phyloP scores from a whole-genome alignment of 2,888 invertebrate genomes.

The Agonopterix subpropinquella region DNA sequence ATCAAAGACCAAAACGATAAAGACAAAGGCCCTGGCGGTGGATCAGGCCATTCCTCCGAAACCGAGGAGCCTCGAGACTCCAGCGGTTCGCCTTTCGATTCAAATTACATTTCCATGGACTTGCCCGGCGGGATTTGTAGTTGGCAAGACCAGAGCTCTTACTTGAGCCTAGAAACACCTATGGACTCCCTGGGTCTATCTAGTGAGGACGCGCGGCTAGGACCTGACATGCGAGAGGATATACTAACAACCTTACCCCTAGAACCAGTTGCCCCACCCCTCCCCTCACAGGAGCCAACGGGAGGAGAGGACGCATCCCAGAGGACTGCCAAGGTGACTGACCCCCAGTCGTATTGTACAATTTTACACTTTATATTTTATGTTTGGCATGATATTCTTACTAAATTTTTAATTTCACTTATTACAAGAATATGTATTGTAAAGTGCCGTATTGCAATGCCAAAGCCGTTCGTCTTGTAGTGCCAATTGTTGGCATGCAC shows the following conservation, averaged over 20 bases:
- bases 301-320: slow-evolving; percentile 32
- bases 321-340: slow-evolving; percentile 70
- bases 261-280: slow-evolving; percentile 57
- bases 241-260: slow-evolving; percentile 66
- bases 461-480: slow-evolving; percentile 70
- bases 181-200: slow-evolving; percentile 30
- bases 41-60: slow-evolving; percentile 74
- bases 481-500: slow-evolving; percentile 57
- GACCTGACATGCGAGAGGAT: slow-evolving; percentile 56
- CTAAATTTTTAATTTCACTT: slow-evolving; percentile 66
- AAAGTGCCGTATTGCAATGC: slow-evolving; percentile 50
- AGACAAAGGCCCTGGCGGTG: slow-evolving; percentile 76
- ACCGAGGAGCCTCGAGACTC: slow-evolving; percentile 44
- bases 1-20: slow-evolving; percentile 72
- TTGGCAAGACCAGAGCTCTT: slow-evolving; percentile 89
- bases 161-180: slow-evolving; percentile 78
- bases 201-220: slow-evolving; percentile 28
- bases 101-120: slow-evolving; percentile 82
- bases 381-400: slow-evolving; percentile 74
- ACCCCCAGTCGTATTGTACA: slow-evolving; percentile 70
- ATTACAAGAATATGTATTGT: slow-evolving; percentile 59
- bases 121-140: slow-evolving; percentile 87
- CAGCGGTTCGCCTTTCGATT: slow-evolving; percentile 53
- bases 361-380: slow-evolving; percentile 65
- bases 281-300: slow-evolving; percentile 61